Conservation (phyloP, 2,113 vertebrate species). For the Anhinga anhinga region DNA sequence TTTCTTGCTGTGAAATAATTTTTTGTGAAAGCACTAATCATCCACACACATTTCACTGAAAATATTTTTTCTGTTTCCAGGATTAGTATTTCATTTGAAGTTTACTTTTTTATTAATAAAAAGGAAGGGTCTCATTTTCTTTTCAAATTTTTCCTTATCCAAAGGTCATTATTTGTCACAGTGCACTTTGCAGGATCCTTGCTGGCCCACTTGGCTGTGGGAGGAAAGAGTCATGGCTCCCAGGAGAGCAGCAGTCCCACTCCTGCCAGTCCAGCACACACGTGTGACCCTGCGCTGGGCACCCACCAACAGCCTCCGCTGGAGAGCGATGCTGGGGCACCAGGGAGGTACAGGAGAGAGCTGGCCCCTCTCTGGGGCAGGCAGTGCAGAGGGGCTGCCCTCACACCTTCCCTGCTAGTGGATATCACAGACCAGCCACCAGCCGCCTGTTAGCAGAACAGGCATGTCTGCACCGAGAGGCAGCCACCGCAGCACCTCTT, state of each 20-base stretch:
- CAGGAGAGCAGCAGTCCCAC: neutral
- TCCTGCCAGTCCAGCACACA: neutral
- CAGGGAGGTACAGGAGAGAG: neutral
- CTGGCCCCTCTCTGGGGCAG: neutral
- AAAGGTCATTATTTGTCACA: neutral
- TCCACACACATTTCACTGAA: neutral
- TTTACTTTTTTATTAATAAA: neutral
- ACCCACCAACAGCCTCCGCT: neutral
- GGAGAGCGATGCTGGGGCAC: neutral
- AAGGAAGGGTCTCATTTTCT: neutral
- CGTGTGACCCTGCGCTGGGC: accelerated
- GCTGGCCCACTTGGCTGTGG: neutral
- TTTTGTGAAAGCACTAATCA: neutral
- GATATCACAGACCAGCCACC: neutral
- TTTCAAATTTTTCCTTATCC: neutral
- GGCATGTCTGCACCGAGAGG: accelerated
- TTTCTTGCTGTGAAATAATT: neutral
- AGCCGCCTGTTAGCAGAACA: neutral
- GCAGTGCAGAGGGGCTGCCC: neutral
- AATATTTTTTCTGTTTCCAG: neutral
- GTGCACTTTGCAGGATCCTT: neutral
- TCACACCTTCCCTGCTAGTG: neutral
- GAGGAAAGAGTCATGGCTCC: neutral
- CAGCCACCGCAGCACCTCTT: neutral
- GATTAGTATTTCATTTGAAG: neutral